Evolutionary conservation across 2,888 invertebrate genomes (phyloP), one percentile per base, ranked within the genome.

Genomic region (Euzophera pinguis): DNA sequence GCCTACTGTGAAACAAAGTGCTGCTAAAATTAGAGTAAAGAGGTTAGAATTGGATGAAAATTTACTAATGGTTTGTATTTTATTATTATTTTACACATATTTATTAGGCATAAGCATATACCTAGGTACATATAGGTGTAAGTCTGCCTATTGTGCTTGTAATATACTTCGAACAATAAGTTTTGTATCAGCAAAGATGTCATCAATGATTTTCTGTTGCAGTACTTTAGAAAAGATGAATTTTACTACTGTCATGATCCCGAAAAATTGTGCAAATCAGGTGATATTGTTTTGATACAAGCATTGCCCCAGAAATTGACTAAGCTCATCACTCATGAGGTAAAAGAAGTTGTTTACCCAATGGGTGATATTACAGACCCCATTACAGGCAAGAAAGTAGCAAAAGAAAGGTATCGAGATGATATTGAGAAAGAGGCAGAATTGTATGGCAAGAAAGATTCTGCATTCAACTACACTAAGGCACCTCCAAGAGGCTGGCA

Each of bases 301-400:
- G 92, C 93, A 61, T 77, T 97, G 47, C 93, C 95, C 1, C 83
- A 93, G 54, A 95, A 94, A 76, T 68, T 96, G 58, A 95, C 96
- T 0, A 93, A 93, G 56, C 80, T 96, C 1, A 94, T 97, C 8
- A 94, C 95, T 6, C 97, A 97, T 71, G 91, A 93, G 85, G 93
- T 97, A 0, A 91, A 95, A 68, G 93, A 96, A 75, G 92, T 97
- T 4, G 92, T 97, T 12, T 96, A 95, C 79, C 95, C 94, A 1
- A 84, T 94, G 64, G 97, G 97, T 63, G 96, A 97, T 81, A 88
- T 96, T 49, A 95, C 93, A n/a, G 96, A 97, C 81, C 97, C 97
- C 1, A 85, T 97, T 17, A 95, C 95, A 41, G 95, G 95, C 12
- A 96, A 95, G 73, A 94, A 95, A 79, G 93, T 95, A 38, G 93